Evolutionary conservation across 2,113 vertebrate genomes (phyloP), one percentile per base, ranked within the genome.

Genomic region (Cephalopterus ornatus): DNA sequence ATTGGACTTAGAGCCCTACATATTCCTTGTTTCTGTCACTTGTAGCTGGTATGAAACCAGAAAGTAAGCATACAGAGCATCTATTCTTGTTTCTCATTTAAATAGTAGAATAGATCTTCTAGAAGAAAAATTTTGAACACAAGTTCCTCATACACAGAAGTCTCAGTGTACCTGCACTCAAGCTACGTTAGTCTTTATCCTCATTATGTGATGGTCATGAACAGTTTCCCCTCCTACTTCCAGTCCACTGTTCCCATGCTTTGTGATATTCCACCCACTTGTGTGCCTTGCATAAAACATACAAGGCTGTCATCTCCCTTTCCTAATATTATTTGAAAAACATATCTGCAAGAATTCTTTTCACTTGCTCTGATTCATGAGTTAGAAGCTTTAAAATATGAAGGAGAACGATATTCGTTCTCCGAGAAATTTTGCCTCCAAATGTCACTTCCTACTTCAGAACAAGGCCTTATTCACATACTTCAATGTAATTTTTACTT

Each of bases 131-230:
- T 17, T 37, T 53, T 44, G 23, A 89, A 74, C 32, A 11, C 16
- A 47, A 46, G 6, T 41, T 62, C 52, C 23, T 74, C 35, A 50
- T 23, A 24, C 8, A 32, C 24, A 71, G 37, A 59, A 74, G 10
- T 33, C 35, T 67, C n/a, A 21, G 12, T 47, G 35, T 22, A 33
- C 0, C 0, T 28, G 52, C 14, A 52, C 32, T 53, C 22, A 53
- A n/a, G 46, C 16, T 52, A 42, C 8, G 4, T 59, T 74, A 30
- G 11, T 77, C 49, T 83, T 87, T 76, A 72, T 21, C 11, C 23
- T 58, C 32, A 39, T 35, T 35, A 67, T 5, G 14, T 41, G 33
- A 91, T 9, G 4, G 32, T 35, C 42, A 59, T 37, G 28, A 85
- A 46, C 19, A 46, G 20, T 19, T 15, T 74, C 11, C 6, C 12